Evolutionary conservation across 2,113 vertebrate species (phyloP).

Genomic region (Elaphurus davidianus): DNA sequence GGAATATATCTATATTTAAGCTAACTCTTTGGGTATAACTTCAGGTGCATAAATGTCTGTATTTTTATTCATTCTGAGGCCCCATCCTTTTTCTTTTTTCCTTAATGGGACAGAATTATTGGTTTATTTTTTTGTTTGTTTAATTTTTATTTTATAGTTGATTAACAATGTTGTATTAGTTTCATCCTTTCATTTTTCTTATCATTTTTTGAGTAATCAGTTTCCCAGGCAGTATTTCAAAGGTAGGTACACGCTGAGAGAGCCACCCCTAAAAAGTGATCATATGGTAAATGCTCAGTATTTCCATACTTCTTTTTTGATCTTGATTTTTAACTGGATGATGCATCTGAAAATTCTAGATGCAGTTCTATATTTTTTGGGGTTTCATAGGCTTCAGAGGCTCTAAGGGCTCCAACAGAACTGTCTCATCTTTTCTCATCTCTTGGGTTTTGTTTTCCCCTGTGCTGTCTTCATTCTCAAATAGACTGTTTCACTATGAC

Average conservation of each 20-base stretch:
- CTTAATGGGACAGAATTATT: background rate
- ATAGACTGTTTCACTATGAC: background rate
- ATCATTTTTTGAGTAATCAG: background rate
- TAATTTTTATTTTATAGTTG: background rate
- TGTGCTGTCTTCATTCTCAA: background rate
- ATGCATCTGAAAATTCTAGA: background rate
- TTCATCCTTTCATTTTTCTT: background rate
- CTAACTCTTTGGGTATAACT: background rate
- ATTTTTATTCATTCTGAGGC: background rate
- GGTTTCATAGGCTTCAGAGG: background rate
- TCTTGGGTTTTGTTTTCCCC: background rate
- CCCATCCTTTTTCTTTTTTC: background rate
- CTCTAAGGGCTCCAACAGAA: background rate
- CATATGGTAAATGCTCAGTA: background rate
- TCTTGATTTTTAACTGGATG: background rate
- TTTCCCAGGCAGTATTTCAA: background rate
- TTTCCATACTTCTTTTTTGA: background rate
- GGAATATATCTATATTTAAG: background rate
- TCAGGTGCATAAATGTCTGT: background rate
- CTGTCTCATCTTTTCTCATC: background rate
- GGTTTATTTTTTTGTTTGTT: background rate
- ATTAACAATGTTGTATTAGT: background rate
- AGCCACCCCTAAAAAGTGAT: background rate
- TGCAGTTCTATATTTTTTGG: background rate
- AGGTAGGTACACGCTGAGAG: background rate